Evolutionary conservation across 92 coral and sea anemone species (phyloP), one percentile per base, ranked within the genome.

Genomic region (Heteractis magnifica): DNA sequence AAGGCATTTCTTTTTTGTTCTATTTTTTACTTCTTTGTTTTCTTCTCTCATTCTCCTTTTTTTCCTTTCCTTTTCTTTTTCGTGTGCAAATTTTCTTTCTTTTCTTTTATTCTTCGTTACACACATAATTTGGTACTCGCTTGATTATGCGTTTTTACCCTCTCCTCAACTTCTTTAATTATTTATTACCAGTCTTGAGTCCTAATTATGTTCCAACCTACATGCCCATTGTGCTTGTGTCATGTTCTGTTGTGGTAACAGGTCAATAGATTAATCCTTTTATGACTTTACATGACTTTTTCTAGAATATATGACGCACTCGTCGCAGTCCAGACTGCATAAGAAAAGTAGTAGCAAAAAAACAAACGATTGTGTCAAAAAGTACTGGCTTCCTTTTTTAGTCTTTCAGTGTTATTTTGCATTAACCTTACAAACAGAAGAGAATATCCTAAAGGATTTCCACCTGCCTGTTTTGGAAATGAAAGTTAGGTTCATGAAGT

Each of bases 381-480:
- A 7, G 10, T 50, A 18, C 6, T 52, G 26, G 44, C 44, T 34
- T 34, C 44, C 44, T 10, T 23, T n/a, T 51, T 76, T 76, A 51
- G 58, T 76, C n/a, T 68, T 76, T 76, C 44, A 50, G 79, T 1
- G 60, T 6, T 19, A 16, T 50, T 75, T 21, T 68, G 3, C 3
- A 34, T 34, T 34, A 34, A 34, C 44, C 44, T 34, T 34, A 34
- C 44, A 34, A 34, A 34, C 44, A 34, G 44, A 34, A 34, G 44
- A 34, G 44, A 34, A 34, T 34, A 34, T 34, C 44, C 44, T 34
- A 34, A 2, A 0, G 44, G 3, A 68, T 20, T 15, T 18, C 10
- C 79, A 76, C 15, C 79, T 68, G 76, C 77, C 84, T 81, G 26
- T 68, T 81, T 41, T 81, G 77, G 84, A 23, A n/a, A 50, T 71